phyloP scores from a whole-genome alignment of 2,888 invertebrate species.

The Nomada ruficornis region DNA sequence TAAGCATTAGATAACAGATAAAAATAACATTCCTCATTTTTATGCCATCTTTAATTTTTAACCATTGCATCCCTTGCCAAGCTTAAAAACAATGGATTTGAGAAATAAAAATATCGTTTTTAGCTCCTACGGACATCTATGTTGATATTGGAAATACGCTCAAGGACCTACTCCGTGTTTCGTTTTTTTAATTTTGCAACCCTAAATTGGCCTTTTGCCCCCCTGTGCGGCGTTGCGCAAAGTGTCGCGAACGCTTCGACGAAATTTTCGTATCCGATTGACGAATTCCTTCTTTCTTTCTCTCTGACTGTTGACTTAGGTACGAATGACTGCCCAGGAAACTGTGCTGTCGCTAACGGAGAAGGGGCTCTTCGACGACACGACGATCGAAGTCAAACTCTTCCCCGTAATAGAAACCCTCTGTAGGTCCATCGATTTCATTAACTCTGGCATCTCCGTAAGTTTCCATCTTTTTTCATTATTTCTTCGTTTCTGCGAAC shows the following conservation, averaged over 20 bases:
- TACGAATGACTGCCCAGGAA: conserved; percentile 88
- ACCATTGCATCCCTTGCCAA: too few species aligned
- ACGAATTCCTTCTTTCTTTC: conserved; percentile 18
- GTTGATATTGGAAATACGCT: too few species aligned
- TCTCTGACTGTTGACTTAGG: conserved; percentile 81
- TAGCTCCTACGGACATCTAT: too few species aligned
- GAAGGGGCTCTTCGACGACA: conserved; percentile 87
- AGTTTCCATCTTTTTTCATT: conserved; percentile 78
- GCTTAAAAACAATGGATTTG: too few species aligned
- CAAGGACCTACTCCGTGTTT: too few species aligned
- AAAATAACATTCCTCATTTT: too few species aligned
- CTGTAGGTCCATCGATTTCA: conserved; percentile 85
- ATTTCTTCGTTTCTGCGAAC: not conserved
- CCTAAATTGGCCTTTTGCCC: too few species aligned
- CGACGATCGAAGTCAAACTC: conserved; percentile 87
- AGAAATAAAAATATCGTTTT: too few species aligned
- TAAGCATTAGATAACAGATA: too few species aligned
- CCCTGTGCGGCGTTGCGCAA: not conserved
- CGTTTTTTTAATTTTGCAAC: too few species aligned
- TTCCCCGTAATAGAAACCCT: conserved; percentile 88
- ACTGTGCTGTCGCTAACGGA: conserved; percentile 88
- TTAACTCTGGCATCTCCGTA: conserved; percentile 86
- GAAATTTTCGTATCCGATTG: conserved; percentile 6
- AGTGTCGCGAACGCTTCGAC: not conserved
- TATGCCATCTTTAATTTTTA: too few species aligned